Evolutionary conservation across 2,888 invertebrate species (phyloP), one percentile per base, ranked within the genome.

Genomic region (Phortica magna): DNA sequence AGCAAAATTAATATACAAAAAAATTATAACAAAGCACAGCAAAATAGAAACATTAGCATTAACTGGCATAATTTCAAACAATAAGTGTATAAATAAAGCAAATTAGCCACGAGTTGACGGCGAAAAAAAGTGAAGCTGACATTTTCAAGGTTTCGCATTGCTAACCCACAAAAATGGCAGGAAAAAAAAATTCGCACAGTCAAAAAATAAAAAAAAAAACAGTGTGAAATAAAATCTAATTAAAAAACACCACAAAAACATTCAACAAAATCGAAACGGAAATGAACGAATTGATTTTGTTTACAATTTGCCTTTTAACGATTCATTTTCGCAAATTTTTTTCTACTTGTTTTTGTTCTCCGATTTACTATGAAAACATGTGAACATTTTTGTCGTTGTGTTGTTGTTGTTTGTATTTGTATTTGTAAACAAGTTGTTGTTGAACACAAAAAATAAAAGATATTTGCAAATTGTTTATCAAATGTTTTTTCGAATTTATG

Each of bases 131-230:
- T 77, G 73, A 77, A 78, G 76, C 78, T 79, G 83, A 78, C 85
- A 80, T 12, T 73, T 81, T 83, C 85, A 87, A 85, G 85, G 85
- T 78, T 83, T 83, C 75, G 74, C 75, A 80, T 84, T 85, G 83
- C 84, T 85, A 87, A 85, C 85, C 85, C 79, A 85, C 85, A 85
- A 84, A 87, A 65, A 4, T 41, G n/a, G 39, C 61, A 61, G 19
- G 19, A 55, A 55, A 55, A 14, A 9, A 55, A 14, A 9, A 10
- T 79, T 67, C 73, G 42, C 19, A 72, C 55, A 75, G 76, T 78
- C 64, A 39, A 82, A 82, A 79, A 81, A 73, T 43, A 59, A 82
- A 59, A 17, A 17, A 59, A 59, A 59, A 81, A 70, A 53, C 79
- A 84, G 83, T 83, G 84, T 84, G 79, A 77, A 53, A 71, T 76